Evolutionary conservation across 2,888 invertebrate genomes (phyloP).

Genomic region (Ectemnius continuus): DNA sequence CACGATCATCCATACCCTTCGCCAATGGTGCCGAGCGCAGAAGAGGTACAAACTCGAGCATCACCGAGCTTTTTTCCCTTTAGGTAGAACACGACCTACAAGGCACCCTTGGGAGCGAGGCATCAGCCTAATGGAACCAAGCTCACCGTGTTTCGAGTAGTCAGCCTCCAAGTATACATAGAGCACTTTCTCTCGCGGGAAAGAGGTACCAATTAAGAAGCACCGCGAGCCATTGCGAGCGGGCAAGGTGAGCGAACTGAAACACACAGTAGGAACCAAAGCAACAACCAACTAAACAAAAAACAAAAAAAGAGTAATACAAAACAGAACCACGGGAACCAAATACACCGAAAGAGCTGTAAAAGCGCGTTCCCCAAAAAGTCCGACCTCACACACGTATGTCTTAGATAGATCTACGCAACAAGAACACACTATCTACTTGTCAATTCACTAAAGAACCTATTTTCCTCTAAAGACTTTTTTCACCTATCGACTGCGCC

Average conservation of each 20-base stretch:
- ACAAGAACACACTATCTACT: slow-evolving; percentile 68
- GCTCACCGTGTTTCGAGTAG: background rate
- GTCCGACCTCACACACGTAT: slow-evolving; percentile 22
- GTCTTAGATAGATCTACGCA: background rate
- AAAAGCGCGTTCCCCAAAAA: slow-evolving; percentile 18
- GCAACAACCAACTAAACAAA: background rate
- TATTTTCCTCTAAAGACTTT: slow-evolving; percentile 75
- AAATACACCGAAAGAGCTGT: background rate
- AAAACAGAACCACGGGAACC: background rate
- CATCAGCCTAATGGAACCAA: slow-evolving; percentile 10
- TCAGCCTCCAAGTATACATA: background rate
- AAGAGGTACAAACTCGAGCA: background rate
- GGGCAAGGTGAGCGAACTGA: slow-evolving; percentile 7
- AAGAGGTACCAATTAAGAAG: slow-evolving; percentile 1
- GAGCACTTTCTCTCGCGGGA: background rate
- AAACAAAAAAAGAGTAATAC: no score
- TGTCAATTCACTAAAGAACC: slow-evolving; percentile 74
- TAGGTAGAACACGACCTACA: slow-evolving; percentile 2
- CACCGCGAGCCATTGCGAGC: slow-evolving; percentile 3
- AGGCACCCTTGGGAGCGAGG: background rate
- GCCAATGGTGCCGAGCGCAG: background rate
- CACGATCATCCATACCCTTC: background rate
- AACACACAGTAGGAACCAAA: slow-evolving; percentile 21
- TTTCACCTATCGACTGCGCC: slow-evolving; percentile 66
- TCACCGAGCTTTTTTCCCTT: slow-evolving; percentile 7